A percentile compares a stretch with the other conserved stretches of the same genome.
phyloP scores from a whole-genome alignment of 35 echinoderm and acorn worm genomes.

The Antedon bifida region DNA sequence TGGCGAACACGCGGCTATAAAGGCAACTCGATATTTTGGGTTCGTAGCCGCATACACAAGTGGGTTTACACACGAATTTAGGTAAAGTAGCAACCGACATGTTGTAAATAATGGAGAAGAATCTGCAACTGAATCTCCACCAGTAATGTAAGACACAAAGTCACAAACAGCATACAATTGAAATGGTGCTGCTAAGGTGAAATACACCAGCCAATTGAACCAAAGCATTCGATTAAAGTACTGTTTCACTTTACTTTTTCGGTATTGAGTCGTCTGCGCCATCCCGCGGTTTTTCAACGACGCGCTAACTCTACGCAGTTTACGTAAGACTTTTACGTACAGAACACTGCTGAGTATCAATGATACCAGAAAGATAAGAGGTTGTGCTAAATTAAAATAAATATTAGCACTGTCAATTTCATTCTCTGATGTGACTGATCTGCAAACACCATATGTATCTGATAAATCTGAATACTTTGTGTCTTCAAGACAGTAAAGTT shows the following conservation, averaged over 20 bases:
- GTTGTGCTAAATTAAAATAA: neutral
- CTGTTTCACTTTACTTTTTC: neutral
- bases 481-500: neutral
- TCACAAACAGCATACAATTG: neutral
- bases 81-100: neutral
- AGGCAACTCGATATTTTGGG: neutral
- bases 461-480: neutral
- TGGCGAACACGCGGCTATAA: neutral
- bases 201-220: neutral
- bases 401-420: neutral
- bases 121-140: neutral
- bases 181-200: neutral
- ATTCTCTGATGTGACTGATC: neutral
- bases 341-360: neutral
- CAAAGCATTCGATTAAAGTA: neutral
- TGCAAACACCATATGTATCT: neutral
- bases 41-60: neutral
- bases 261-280: neutral
- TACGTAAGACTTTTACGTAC: neutral
- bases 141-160: neutral
- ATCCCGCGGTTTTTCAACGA: neutral
- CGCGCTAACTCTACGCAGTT: neutral
- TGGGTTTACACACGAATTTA: neutral
- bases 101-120: neutral
- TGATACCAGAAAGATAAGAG: neutral